A percentile compares a stretch with the other conserved stretches of the same genome.
Evolutionary conservation across 2,113 vertebrate genomes (phyloP).

Genomic region (Oxyura jamaicensis): DNA sequence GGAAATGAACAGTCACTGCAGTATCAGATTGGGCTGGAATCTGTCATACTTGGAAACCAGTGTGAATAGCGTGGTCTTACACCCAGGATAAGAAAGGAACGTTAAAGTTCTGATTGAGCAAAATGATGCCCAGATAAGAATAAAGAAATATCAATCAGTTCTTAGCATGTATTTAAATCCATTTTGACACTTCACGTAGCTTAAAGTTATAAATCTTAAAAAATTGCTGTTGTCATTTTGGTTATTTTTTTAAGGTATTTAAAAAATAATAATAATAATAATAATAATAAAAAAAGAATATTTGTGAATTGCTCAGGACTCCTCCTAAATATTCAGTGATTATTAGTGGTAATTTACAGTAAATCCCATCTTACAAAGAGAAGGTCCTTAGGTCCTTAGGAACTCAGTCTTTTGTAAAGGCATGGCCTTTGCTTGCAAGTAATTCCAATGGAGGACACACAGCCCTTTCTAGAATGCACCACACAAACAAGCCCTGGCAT

Average conservation of each 20-base stretch:
- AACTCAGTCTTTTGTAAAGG: background rate
- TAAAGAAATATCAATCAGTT: background rate
- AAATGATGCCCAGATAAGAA: background rate
- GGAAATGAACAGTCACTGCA: slow-evolving; percentile 6
- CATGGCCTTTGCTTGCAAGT: background rate
- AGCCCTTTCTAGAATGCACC: background rate
- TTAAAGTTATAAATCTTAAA: background rate
- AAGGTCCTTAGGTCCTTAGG: background rate
- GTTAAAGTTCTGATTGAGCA: background rate
- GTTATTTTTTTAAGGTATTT: background rate
- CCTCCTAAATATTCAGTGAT: background rate
- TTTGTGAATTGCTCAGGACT: background rate
- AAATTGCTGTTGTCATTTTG: background rate
- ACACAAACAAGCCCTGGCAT: background rate
- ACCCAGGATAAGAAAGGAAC: background rate
- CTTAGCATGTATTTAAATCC: background rate
- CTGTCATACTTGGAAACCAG: slow-evolving; percentile 6
- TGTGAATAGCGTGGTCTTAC: background rate
- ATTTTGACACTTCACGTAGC: background rate
- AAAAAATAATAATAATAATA: too few relatives aligned
- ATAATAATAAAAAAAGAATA: background rate
- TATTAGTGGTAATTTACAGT: background rate
- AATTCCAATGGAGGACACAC: background rate
- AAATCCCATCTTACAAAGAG: background rate
- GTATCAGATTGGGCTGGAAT: slow-evolving; percentile 28